Evolutionary conservation across 2,888 invertebrate genomes (phyloP), one percentile per base, ranked within the genome.

Genomic region (Zonitis immaculata): DNA sequence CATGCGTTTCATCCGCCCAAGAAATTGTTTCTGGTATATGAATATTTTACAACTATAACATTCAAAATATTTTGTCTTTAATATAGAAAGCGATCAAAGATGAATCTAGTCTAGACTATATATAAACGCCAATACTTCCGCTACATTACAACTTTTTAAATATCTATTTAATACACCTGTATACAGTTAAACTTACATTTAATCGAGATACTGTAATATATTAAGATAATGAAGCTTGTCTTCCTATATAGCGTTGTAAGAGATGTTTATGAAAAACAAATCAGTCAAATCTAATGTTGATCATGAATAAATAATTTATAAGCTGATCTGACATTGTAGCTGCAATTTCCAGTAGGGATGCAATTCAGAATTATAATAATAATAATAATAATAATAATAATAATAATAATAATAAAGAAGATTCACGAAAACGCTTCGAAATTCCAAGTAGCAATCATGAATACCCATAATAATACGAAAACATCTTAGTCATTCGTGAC

Each of bases 401-500:
- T n/a, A n/a, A n/a, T n/a, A n/a, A n/a, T n/a, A n/a, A n/a, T n/a
- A n/a, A n/a, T n/a, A n/a, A 56, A 61, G 51, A 56, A 53, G 54
- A 52, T 59, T 51, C 56, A 59, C 59, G 59, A 59, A 58, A 58
- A 59, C 47, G 57, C 57, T 58, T 60, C 54, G 51, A 54, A 60
- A 60, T 60, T 59, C 52, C 52, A 62, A 59, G 60, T 57, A 62
- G 56, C 57, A 54, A 60, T 62, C 57, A 59, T 60, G 60, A 60
- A 60, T 57, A 51, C 56, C 52, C 39, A 52, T 62, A 60, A 62
- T 62, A 60, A 62, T 53, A 58, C 51, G 57, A 54, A 58, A 57
- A 57, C 53, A 48, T 55, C 59, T 59, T 59, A 62, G 57, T 60
- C 56, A 58, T 58, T 60, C 63, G 61, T 63, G 63, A 63, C 60